phyloP scores from a whole-genome alignment of 2,113 vertebrate genomes.

The Sylvia atricapilla region DNA sequence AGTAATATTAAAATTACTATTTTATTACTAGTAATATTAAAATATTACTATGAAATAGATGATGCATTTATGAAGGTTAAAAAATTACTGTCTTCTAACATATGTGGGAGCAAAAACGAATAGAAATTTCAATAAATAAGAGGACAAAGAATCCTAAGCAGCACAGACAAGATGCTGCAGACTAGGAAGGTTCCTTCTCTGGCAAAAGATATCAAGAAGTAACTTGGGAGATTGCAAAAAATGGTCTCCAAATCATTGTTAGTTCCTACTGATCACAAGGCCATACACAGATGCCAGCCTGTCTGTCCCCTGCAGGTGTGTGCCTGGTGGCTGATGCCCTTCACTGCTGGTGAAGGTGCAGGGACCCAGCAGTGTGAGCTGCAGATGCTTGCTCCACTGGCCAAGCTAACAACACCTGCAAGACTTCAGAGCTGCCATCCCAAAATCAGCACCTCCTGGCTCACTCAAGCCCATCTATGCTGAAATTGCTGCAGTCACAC shows the following conservation, averaged over 20 bases:
- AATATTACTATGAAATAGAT: not conserved
- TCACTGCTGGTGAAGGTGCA: not conserved
- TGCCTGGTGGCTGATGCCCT: not conserved
- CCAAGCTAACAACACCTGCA: not conserved
- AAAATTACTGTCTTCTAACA: not conserved
- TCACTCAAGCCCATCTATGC: not conserved
- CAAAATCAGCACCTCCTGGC: not conserved
- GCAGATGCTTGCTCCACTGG: fast-evolving
- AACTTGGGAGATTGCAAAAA: not conserved
- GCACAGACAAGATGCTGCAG: not conserved
- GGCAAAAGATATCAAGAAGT: not conserved
- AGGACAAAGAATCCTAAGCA: not conserved
- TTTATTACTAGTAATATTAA: no score
- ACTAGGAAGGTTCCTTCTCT: not conserved
- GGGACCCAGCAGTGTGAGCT: not conserved
- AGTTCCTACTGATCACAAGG: not conserved
- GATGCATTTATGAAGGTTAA: not conserved
- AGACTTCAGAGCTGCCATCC: not conserved
- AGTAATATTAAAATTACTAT: no score
- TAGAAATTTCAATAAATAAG: not conserved
- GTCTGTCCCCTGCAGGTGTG: not conserved
- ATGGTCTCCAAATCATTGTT: not conserved
- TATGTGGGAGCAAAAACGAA: not conserved
- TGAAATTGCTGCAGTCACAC: not conserved
- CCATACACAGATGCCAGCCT: not conserved